These are phyloP conservation scores for Leptopterna dolabrata DNA, from an alignment of 2,888 invertebrate species.

Conservation along the genomic window DNA sequence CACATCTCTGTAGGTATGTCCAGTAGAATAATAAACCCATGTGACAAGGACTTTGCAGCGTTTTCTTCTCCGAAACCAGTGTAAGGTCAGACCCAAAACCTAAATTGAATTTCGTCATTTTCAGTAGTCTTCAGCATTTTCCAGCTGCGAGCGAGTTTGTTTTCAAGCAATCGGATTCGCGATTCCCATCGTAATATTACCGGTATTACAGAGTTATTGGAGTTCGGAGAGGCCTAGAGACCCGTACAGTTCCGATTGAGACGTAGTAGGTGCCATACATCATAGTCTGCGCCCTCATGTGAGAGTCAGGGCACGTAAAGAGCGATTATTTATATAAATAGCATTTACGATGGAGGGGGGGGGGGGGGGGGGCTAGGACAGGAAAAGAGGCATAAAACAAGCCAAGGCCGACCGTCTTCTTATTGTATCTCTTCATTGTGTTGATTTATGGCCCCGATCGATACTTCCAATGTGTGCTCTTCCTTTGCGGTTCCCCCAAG, in stretches of 20 bases:
- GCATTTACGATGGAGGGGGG: background rate
- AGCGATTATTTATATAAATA: conserved; percentile 1
- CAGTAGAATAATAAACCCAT: no score
- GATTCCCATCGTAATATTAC: background rate
- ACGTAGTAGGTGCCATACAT: background rate
- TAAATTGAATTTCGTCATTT: no score
- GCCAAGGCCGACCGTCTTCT: conserved; percentile 8
- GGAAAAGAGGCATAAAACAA: conserved; percentile 15
- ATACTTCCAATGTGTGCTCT: conserved; percentile 3
- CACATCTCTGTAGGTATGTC: no score
- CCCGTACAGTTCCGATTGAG: background rate
- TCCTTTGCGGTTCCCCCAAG: background rate
- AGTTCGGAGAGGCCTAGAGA: background rate
- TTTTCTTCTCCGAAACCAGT: no score
- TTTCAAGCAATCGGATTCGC: no score
- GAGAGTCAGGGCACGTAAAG: background rate
- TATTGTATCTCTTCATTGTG: conserved; percentile 18
- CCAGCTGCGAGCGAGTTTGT: no score
- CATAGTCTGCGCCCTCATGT: background rate
- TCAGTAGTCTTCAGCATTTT: no score
- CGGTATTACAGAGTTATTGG: no score
- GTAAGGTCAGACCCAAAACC: no score
- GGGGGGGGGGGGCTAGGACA: background rate
- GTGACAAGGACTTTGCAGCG: no score
- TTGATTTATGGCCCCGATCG: conserved; percentile 21